A percentile compares a stretch with the other conserved stretches of the same genome.
These are phyloP conservation scores for Trididemnum miniatum DNA, from an alignment of 23 tunicate species.

Conservation along the genomic window DNA sequence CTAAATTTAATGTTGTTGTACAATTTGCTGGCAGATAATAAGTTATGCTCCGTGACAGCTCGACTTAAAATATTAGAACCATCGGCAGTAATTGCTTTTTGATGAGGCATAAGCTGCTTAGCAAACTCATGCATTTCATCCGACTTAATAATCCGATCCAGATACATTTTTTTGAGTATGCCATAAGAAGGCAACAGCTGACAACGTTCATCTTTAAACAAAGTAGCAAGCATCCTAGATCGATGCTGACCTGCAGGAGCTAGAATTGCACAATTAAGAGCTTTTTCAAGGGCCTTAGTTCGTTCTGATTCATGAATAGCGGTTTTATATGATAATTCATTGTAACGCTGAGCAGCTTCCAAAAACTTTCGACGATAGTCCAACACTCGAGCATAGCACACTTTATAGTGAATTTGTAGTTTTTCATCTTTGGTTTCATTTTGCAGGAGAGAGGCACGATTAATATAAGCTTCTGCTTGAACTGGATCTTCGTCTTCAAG, in stretches of 20 bases:
- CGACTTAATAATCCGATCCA: constrained; percentile 79
- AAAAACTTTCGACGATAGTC: constrained; percentile 90
- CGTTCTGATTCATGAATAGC: constrained; percentile 82
- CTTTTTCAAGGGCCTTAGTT: constrained; percentile 87
- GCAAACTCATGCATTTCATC: constrained; percentile 83
- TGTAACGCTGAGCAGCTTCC: constrained; percentile 95
- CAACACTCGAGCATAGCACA: constrained; percentile 84
- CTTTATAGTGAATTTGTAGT: constrained; percentile 83
- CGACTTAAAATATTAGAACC: constrained; percentile 78
- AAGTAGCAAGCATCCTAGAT: constrained; percentile 83
- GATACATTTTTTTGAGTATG: constrained; percentile 86
- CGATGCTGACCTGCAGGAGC: constrained; percentile 95
- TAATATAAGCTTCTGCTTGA: constrained; percentile 79
- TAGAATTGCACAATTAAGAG: constrained; percentile 90
- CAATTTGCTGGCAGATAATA: constrained; percentile 88
- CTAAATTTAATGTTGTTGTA: constrained; percentile 82
- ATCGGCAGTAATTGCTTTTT: constrained; percentile 81
- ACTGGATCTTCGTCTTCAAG: constrained; percentile 92
- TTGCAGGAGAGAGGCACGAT: constrained; percentile 77
- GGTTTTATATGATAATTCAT: constrained; percentile 83
- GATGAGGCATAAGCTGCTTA: constrained; percentile 86
- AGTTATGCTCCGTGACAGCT: constrained; percentile 91
- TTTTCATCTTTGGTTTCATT: constrained; percentile 66
- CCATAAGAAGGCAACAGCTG: constrained; percentile 77
- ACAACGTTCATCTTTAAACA: constrained; percentile 93